Evolutionary conservation across 2,888 invertebrate genomes (phyloP), one percentile per base, ranked within the genome.

Genomic region (Drosophila ochracea): DNA sequence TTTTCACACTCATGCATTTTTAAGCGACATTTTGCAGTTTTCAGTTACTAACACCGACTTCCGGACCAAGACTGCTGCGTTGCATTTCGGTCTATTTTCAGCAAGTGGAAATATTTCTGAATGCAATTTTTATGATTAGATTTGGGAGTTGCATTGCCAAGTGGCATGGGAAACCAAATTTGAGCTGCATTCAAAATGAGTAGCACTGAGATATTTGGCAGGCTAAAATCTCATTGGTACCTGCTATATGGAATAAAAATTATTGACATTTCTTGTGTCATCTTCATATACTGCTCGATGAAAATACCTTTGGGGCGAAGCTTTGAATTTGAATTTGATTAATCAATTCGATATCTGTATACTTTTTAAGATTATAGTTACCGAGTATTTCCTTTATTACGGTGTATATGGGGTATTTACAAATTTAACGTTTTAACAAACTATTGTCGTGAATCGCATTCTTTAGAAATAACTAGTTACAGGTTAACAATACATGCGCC

Each of bases 51-150:
- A 81, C 78, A 76, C 76, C 73, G 66, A 76, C 76, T 84, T 78
- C 84, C 68, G 72, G 79, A 6, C 67, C 54, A 73, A 73, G 68
- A 60, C 68, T 55, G 66, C 54, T 50, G 59, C 62, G 76, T 50
- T 68, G 68, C 77, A 55, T 61, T 68, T 64, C 54, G 54, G 33
- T 43, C 65, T 68, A 72, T 82, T 69, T 76, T 64, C 69, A 66
- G 80, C 84, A 82, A 91, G 68, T 82, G 69, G 65, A 76, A 84
- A 88, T 91, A 84, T 73, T 91, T 87, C 74, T 78, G 80, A 78
- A 84, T 87, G 90, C 91, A 87, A 90, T 84, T 89, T 87, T 87
- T 76, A 89, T 87, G 87, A 87, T 87, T 91, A 76, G 88, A 84
- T 87, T 85, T 74, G 73, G 73, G 82, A 80, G 67, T 74, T 82